These are phyloP conservation scores for Eristalinus sepulchralis DNA, from an alignment of 2,888 invertebrate species.

Conservation along the genomic window DNA sequence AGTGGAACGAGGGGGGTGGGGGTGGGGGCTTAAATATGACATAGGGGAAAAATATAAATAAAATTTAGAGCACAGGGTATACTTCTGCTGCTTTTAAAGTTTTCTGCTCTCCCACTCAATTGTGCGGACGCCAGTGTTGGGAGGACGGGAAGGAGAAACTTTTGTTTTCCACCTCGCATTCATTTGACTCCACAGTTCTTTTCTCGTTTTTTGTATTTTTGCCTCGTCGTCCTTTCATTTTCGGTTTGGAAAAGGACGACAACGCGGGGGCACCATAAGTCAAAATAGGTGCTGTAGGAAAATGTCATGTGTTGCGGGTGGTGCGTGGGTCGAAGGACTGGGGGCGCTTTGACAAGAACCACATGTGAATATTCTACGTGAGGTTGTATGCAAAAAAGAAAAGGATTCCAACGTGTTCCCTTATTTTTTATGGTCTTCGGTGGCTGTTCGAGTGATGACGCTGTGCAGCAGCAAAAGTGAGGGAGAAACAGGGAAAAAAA, in stretches of 20 bases:
- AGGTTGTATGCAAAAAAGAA: constrained; percentile 49
- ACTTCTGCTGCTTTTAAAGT: constrained; percentile 37
- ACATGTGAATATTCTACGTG: constrained; percentile 40
- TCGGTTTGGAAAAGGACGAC: constrained; percentile 5
- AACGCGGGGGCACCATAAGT: constrained; percentile 42
- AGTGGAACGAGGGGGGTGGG: too few species aligned
- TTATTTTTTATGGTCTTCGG: neutral
- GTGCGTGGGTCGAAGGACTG: neutral
- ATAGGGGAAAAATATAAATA: constrained; percentile 56
- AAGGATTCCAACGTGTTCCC: constrained; percentile 16
- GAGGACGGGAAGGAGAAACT: neutral
- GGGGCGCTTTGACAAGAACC: constrained; percentile 24
- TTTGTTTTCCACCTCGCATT: constrained; percentile 35
- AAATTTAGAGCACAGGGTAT: constrained; percentile 47
- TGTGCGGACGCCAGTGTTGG: neutral
- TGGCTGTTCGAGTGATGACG: neutral
- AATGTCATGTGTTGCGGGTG: constrained; percentile 36
- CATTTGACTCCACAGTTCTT: constrained; percentile 15
- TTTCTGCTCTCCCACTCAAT: neutral
- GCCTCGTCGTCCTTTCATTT: constrained; percentile 39
- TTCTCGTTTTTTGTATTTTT: constrained; percentile 17
- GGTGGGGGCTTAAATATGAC: constrained; percentile 37
- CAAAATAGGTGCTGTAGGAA: constrained; percentile 56
- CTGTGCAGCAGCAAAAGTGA: neutral
- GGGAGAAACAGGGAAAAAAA: neutral